phyloP scores from a whole-genome alignment of 2,888 invertebrate genomes.

The Esperia sulphurella region DNA sequence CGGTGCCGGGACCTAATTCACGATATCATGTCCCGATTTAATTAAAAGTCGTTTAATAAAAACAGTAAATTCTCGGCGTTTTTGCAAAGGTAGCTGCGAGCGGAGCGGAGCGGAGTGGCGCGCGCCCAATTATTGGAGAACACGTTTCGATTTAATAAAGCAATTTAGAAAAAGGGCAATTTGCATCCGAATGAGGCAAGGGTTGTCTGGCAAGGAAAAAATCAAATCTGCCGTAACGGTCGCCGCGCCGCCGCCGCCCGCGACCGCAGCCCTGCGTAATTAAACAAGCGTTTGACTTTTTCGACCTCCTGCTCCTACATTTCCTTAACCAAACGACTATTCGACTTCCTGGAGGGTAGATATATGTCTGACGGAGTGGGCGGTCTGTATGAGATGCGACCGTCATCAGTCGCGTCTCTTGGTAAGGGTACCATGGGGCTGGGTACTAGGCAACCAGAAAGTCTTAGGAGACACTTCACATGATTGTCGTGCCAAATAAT shows the following conservation, averaged over 20 bases:
- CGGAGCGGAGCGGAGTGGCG: conserved; percentile 3
- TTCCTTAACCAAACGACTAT: too few relatives aligned
- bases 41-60: conserved; percentile 49
- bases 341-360: too few relatives aligned
- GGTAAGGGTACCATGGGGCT: too few relatives aligned
- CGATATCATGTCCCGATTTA: conserved; percentile 29
- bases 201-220: conserved; percentile 27
- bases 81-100: conserved; percentile 11
- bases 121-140: conserved; percentile 56
- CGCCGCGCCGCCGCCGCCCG: not conserved
- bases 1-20: conserved; percentile 24
- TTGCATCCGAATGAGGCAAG: conserved; percentile 64
- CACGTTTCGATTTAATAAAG: conserved; percentile 74
- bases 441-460: too few relatives aligned
- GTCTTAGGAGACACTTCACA: too few relatives aligned
- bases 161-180: conserved; percentile 70
- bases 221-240: conserved; percentile 5
- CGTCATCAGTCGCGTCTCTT: too few relatives aligned
- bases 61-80: conserved; percentile 35
- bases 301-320: too few relatives aligned
- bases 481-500: too few relatives aligned
- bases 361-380: too few relatives aligned
- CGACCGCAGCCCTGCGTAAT: not conserved
- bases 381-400: too few relatives aligned
- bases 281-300: too few relatives aligned